Evolutionary conservation across 1,140 invertebrate species (phyloP), one percentile per base, ranked within the genome.

Genomic region (Thalassaphorura encarpata): DNA sequence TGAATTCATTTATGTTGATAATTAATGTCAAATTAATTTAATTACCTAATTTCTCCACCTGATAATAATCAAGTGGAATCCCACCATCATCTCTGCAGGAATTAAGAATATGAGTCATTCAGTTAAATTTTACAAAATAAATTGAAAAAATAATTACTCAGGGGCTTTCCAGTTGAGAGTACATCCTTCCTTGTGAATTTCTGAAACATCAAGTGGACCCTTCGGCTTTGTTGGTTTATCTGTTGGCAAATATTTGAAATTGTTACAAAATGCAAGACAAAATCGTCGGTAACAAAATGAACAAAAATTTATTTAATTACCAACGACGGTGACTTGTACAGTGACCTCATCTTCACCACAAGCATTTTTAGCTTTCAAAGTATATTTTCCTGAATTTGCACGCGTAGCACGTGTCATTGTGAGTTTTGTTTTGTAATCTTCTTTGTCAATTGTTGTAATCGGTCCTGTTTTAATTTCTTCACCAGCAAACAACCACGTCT

Each of bases 31-130:
- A n/a, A n/a, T n/a, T n/a, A n/a, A n/a, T n/a, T n/a, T n/a, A n/a
- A n/a, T n/a, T 50, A 97, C 80, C 70, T 93, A 87, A 67, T 97
- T 97, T 69, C 91, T 87, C 67, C 87, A 98, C 91, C 75, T 96
- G 88, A 70, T 99, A 99, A 68, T 92, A 91, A 64, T 94, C 87
- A 66, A 98, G 88, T 0, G 92, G 90, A 39, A 82, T 78, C 33
- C 93, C 93, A 59, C 94, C 94, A 69, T 97, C 93, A 69, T 93
- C 87, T 16, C 11, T n/a, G n/a, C 11, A 11, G n/a, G n/a, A 36
- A n/a, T 11, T n/a, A 36, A 36, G 33, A 83, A 76, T 26, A 94
- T n/a, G n/a, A n/a, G n/a, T n/a, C n/a, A n/a, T n/a, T n/a, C n/a
- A n/a, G n/a, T n/a, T n/a, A n/a, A n/a, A n/a, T n/a, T n/a, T n/a